Base-by-base conservation (phyloP, 2,113 vertebrate genomes). In the Cyprinodon brontotheroides region DNA sequence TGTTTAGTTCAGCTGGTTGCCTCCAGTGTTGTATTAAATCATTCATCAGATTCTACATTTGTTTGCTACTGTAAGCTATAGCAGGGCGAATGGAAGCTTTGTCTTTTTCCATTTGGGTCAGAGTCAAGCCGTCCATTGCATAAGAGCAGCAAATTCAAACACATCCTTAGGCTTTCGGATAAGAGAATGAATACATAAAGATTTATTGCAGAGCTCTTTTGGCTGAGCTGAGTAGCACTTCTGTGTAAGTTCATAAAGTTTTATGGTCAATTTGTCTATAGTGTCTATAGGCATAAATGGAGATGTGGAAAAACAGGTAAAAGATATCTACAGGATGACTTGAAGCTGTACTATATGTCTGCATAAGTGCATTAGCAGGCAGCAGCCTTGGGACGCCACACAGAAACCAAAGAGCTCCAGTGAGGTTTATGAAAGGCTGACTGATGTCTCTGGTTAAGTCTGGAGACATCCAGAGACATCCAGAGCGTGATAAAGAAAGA, bases 81-180 rank as follows among this genome's bases (percentile, higher is more conserved):
- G 64, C 39, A 43, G 71, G 70, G 82, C 40, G 22, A 61, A 84
- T 75, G 75, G 62, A 66, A 61, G 72, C 79, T 86, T 84, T 88
- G 85, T 89, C 86, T 87, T 74, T 57, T 77, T 79, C 86, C 82
- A 86, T 87, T 83, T 88, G 82, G 88, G 86, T 91, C 89, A 83
- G 78, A 78, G 73, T 53, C 68, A 68, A 68, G 67, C 47, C 48
- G 57, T 53, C 15, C 10, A 64, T 84, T 81, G 74, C 66, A 17
- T 84, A 84, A 88, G 45, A 43, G 36, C 70, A 45, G 73, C n/a
- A 11, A 40, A 50, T 50, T 39, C 43, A 74, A 37, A 0, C 79
- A 63, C 59, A 40, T 80, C 77, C 36, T 41, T 6, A 45, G 68
- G 68, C 45, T 0, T 64, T 22, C 13, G 8, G 1, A 61, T 47